Evolutionary conservation across 2,888 invertebrate species (phyloP), one percentile per base, ranked within the genome.

Genomic region (Acrobasis consociella): DNA sequence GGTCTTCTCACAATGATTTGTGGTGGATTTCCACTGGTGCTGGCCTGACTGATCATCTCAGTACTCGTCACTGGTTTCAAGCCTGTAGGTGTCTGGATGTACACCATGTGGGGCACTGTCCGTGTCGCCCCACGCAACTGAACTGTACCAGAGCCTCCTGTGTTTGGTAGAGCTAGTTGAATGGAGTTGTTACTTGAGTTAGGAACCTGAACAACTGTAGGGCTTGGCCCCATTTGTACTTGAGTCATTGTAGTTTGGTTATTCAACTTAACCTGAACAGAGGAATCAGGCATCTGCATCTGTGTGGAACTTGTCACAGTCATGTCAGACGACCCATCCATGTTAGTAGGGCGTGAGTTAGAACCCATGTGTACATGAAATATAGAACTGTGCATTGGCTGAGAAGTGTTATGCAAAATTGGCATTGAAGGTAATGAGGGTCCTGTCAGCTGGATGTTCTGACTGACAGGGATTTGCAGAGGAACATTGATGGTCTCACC

Each of bases 31-130:
- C 90, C 90, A 78, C 89, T 91, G 22, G 90, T 88, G 74, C 89
- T 91, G 67, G 89, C 89, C 78, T 91, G 91, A 67, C 85, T 90
- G 68, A 91, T 91, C 49, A 92, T 87, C 50, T 93, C 93, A 3
- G 90, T 86, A 66, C 89, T 91, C 5, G 89, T 82, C 53, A 92
- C 89, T 8, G 91, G 87, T 69, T 93, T 93, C 70, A 93, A 72
- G 38, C 93, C 93, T 15, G 90, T 86, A 0, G 93, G 92, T 31
- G 93, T 93, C 78, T 94, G 94, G 63, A 94, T 94, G 73, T 94
- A 94, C 49, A 94, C 93, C 69, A 94, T 87, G 71, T 94, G 94
- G n/a, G 94, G 86, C 69, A 94, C 84, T 51, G 90, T 78, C 63
- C 93, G 80, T 0, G 81, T 75, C 0, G 85, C 67, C 31, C 87